Evolutionary conservation across 1,140 invertebrate genomes (phyloP).

Genomic region (Aphis craccivora): DNA sequence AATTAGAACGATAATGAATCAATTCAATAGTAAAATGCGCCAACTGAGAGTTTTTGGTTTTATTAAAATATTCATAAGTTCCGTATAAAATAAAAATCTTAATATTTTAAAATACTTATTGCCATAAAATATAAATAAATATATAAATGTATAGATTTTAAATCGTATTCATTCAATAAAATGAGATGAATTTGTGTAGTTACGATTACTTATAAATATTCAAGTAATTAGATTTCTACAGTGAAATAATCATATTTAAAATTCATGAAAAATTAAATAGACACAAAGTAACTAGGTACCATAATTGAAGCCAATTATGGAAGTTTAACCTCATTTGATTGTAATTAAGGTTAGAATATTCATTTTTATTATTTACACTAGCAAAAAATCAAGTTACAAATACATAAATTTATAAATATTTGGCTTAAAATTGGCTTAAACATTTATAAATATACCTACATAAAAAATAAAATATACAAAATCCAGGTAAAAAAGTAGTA

Average conservation of each 20-base stretch:
- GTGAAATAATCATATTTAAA: no score
- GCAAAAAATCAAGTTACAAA: not conserved
- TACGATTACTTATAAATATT: no score
- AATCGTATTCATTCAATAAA: no score
- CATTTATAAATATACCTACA: not conserved
- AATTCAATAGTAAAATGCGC: not conserved
- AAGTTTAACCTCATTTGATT: not conserved
- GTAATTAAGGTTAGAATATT: not conserved
- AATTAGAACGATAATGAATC: not conserved
- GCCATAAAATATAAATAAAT: not conserved
- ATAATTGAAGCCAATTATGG: not conserved
- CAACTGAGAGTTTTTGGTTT: not conserved
- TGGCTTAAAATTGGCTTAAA: not conserved
- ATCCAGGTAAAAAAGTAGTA: not conserved
- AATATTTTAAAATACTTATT: not conserved
- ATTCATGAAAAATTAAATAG: no score
- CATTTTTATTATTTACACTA: not conserved
- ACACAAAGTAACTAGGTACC: not conserved
- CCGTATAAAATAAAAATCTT: no score
- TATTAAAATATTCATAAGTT: no score
- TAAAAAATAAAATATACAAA: not conserved
- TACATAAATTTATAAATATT: not conserved
- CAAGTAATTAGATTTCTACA: no score
- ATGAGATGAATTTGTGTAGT: no score
- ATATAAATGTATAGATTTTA: not conserved